Percentiles rank a stretch among this genome's conserved stretches.
Conservation (phyloP, 53 echinoderm and acorn worm species). For the Mesocentrotus franciscanus region DNA sequence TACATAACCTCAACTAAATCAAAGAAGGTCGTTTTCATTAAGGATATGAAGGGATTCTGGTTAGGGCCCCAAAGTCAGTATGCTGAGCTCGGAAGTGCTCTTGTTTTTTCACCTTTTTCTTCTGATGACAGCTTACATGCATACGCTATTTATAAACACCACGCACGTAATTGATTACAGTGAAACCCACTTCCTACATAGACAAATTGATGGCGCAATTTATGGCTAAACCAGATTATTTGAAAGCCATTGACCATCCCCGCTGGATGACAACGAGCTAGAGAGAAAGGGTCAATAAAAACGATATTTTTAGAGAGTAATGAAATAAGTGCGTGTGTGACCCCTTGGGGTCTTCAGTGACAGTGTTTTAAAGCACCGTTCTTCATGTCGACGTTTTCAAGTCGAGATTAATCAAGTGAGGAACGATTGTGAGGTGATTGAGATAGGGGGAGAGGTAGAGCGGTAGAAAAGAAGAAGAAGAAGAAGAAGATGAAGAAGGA, state of each 20-base stretch:
- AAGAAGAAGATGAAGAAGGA: neutral
- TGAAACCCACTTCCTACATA: neutral
- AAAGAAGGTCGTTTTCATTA: too few relatives aligned
- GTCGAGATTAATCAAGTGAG: neutral
- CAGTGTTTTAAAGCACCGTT: neutral
- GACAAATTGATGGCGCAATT: neutral
- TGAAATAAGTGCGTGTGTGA: neutral
- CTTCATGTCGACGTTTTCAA: neutral
- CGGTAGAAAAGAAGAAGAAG: neutral
- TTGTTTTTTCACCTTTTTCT: neutral
- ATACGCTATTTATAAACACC: neutral
- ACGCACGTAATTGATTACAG: conserved; percentile 3
- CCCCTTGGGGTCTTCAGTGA: neutral
- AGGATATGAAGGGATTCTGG: too few relatives aligned
- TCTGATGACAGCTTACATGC: neutral
- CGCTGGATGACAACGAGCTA: neutral
- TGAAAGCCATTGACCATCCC: neutral
- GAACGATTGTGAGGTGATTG: neutral
- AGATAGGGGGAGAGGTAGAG: neutral
- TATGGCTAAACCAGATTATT: neutral
- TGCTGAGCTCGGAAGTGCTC: neutral
- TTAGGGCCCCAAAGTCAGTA: too few relatives aligned
- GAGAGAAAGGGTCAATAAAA: neutral
- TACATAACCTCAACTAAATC: too few relatives aligned
- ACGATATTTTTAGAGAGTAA: neutral